These are phyloP conservation scores for Drosophila kurseongensis DNA, from an alignment of 1,140 invertebrate species.

Conservation along the genomic window DNA sequence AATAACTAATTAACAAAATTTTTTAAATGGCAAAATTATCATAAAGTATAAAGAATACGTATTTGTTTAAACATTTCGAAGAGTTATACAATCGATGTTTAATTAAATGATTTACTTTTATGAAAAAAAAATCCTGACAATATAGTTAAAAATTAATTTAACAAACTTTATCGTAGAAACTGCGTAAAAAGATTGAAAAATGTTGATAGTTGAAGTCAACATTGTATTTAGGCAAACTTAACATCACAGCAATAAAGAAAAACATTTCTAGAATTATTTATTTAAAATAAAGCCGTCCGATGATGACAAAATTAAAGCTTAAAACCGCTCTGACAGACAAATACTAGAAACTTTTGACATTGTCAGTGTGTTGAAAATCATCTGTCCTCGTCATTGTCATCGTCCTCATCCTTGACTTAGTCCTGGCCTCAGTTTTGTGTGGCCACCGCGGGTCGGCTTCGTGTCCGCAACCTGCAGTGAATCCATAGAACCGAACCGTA, in stretches of 20 bases:
- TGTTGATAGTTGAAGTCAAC: too few relatives aligned
- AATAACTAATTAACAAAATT: too few relatives aligned
- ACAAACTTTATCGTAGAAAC: too few relatives aligned
- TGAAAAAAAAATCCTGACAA: too few relatives aligned
- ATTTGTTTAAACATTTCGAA: too few relatives aligned
- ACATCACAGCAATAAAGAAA: neutral
- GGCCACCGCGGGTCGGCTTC: constrained; percentile 12
- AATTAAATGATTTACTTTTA: too few relatives aligned
- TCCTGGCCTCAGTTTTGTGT: constrained; percentile 10
- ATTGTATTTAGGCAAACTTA: neutral
- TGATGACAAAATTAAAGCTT: neutral
- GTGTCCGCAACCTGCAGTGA: constrained; percentile 31
- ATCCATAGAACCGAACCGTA: constrained; percentile 2
- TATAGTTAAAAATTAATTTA: too few relatives aligned
- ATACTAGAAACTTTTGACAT: neutral
- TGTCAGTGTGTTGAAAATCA: neutral
- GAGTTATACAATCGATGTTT: too few relatives aligned
- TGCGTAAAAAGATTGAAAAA: too few relatives aligned
- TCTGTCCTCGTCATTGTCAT: neutral
- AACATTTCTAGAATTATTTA: neutral
- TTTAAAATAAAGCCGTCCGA: neutral
- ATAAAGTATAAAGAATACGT: too few relatives aligned
- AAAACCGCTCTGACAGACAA: neutral
- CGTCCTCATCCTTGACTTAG: neutral
- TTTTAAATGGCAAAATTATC: too few relatives aligned